These are phyloP conservation scores for Esperia sulphurella DNA, from an alignment of 2,888 invertebrate species.

Conservation along the genomic window DNA sequence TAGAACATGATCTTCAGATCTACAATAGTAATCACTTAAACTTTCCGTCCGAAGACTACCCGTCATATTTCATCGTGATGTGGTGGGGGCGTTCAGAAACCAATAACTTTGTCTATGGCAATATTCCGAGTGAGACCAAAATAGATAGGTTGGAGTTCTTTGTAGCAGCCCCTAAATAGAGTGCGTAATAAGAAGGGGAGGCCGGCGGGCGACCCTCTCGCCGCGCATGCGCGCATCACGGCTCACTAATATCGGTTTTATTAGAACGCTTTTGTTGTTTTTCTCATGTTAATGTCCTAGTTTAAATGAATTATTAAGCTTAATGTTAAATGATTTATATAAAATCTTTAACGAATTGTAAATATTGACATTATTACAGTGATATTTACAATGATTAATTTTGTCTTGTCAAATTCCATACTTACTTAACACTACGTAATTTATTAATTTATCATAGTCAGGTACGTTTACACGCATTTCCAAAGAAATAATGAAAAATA, in stretches of 20 bases:
- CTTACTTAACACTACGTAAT: too few species aligned
- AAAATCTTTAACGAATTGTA: too few species aligned
- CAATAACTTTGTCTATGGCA: constrained; percentile 67
- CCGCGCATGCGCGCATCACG: constrained; percentile 57
- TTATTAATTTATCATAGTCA: too few species aligned
- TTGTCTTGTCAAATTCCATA: too few species aligned
- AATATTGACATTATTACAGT: too few species aligned
- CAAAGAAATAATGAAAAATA: too few species aligned
- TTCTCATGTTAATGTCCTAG: constrained; percentile 17
- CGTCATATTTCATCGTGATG: neutral
- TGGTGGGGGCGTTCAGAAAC: constrained; percentile 44
- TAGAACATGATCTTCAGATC: too few species aligned
- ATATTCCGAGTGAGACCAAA: constrained; percentile 70
- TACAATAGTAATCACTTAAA: neutral
- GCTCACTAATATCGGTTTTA: constrained; percentile 67
- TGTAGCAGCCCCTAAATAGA: constrained; percentile 77
- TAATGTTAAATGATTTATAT: neutral
- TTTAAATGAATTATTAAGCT: neutral
- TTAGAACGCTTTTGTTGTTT: constrained; percentile 64
- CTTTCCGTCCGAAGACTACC: neutral
- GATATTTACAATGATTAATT: too few species aligned
- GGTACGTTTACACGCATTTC: too few species aligned
- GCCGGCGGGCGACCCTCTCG: constrained; percentile 49
- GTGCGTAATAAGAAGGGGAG: constrained; percentile 75
- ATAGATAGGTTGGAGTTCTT: constrained; percentile 72